Conservation (phyloP, 2,797 vertebrate species). For the Epinephelus malabaricus region DNA sequence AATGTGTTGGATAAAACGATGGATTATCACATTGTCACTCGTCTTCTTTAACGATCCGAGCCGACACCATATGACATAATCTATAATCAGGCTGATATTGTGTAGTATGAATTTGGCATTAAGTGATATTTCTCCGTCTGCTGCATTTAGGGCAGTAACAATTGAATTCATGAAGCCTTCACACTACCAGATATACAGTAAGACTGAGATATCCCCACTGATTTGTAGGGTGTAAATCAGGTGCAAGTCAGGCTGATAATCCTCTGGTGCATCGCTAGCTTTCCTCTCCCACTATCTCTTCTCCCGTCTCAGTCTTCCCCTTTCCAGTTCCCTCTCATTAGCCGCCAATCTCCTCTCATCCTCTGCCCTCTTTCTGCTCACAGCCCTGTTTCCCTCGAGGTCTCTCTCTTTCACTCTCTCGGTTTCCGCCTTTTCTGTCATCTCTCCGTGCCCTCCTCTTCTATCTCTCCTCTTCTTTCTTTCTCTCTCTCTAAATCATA, state of each 20-base stretch:
- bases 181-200: neutral
- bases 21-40: too few relatives aligned
- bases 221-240: slow-evolving; percentile 41
- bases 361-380: slow-evolving; percentile 50
- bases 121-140: slow-evolving; percentile 9
- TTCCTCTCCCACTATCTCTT: slow-evolving; percentile 43
- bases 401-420: slow-evolving; percentile 32
- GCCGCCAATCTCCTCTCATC: slow-evolving; percentile 59
- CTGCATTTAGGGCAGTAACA: neutral
- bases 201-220: slow-evolving; percentile 13
- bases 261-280: slow-evolving; percentile 26
- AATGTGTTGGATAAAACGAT: too few relatives aligned
- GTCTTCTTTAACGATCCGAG: too few relatives aligned
- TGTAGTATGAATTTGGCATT: too few relatives aligned
- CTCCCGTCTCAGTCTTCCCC: slow-evolving; percentile 25
- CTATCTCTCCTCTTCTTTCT: slow-evolving; percentile 8
- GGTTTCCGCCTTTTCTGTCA: slow-evolving; percentile 27
- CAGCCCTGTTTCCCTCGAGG: slow-evolving; percentile 53
- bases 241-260: slow-evolving; percentile 50
- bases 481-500: slow-evolving; percentile 49
- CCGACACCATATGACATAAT: too few relatives aligned
- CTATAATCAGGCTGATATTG: too few relatives aligned
- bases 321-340: slow-evolving; percentile 67
- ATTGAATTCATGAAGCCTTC: neutral
- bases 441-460: slow-evolving; percentile 28